Evolutionary conservation across 1,140 invertebrate species (phyloP), one percentile per base, ranked within the genome.

Genomic region (Bemisia tabaci): DNA sequence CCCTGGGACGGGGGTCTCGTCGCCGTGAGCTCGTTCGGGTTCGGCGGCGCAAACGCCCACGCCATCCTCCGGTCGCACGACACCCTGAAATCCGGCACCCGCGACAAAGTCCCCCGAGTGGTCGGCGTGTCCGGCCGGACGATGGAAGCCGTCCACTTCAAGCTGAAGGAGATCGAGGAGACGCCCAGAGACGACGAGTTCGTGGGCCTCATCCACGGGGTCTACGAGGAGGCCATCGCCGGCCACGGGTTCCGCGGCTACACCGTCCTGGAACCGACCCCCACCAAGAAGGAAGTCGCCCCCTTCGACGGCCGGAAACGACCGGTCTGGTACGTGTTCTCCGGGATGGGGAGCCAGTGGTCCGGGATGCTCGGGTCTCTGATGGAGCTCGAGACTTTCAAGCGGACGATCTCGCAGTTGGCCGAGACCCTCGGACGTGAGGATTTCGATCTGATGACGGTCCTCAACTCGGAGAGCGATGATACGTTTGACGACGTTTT

Each of bases 11-110:
- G 84, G 60, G 79, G 81, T 22, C 75, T 82, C 65, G 81, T 84
- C 33, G 84, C 80, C n/a, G 72, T 89, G n/a, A 88, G 87, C 74
- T 85, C 85, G 26, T 86, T 87, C 76, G 86, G 87, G 12, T 87
- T 87, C 75, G 83, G 85, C 67, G 87, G 87, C 59, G 80, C 82
- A 22, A 85, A 88, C 75, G 81, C 82, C 23, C 86, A 88, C 75
- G 76, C 81, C 12, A 72, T 89, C 12, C 73, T 88, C 0, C 78
- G 79, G 69, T 76, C 78, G 1, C 77, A 77, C 66, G 21, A 33
- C 1, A 70, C 65, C n/a, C 65, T 70, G 1, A 78, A 76, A 63
- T 65, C 68, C 64, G 21, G n/a, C 2, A n/a, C 11, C 0, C 65
- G 67, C 26, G 60, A 48, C 2, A 67, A 65, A 26, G 66, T 74